Evolutionary conservation across 2,888 invertebrate species (phyloP).

Genomic region (Clostera curtula): DNA sequence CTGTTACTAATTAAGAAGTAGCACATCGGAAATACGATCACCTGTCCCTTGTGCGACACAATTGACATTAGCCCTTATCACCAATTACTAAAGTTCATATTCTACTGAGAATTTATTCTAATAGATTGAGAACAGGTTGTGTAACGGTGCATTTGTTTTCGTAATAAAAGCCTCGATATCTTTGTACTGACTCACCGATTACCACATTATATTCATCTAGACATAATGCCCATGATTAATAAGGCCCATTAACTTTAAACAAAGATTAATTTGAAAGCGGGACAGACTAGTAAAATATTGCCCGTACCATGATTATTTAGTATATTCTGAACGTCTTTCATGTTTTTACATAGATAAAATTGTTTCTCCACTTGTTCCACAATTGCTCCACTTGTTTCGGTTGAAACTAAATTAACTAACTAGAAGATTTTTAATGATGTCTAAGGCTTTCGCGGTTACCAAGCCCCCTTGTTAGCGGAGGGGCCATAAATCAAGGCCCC

Average conservation of each 20-base stretch:
- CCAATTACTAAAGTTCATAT: constrained; percentile 19
- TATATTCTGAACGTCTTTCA: constrained; percentile 6
- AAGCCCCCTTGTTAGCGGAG: too few species aligned
- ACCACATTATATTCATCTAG: constrained; percentile 59
- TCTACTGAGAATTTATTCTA: constrained; percentile 19
- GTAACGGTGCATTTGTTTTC: constrained; percentile 62
- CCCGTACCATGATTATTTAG: constrained; percentile 29
- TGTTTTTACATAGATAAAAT: too few species aligned
- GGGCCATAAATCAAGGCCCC: too few species aligned
- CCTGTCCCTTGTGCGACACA: constrained; percentile 35
- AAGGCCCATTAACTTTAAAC: constrained; percentile 65
- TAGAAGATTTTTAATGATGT: too few species aligned
- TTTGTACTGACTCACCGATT: constrained; percentile 55
- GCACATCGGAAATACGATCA: constrained; percentile 51
- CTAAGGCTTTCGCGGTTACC: too few species aligned
- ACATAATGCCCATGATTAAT: constrained; percentile 66
- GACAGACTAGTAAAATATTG: constrained; percentile 28
- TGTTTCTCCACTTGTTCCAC: too few species aligned
- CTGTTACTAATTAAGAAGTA: constrained; percentile 54
- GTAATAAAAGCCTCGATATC: constrained; percentile 55
- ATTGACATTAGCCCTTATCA: constrained; percentile 19
- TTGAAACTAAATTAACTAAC: too few species aligned
- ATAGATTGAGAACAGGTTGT: constrained; percentile 35
- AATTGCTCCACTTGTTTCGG: too few species aligned
- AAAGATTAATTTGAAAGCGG: constrained; percentile 60